phyloP scores from a whole-genome alignment of 2,888 invertebrate genomes.

The Polyommatus icarus region DNA sequence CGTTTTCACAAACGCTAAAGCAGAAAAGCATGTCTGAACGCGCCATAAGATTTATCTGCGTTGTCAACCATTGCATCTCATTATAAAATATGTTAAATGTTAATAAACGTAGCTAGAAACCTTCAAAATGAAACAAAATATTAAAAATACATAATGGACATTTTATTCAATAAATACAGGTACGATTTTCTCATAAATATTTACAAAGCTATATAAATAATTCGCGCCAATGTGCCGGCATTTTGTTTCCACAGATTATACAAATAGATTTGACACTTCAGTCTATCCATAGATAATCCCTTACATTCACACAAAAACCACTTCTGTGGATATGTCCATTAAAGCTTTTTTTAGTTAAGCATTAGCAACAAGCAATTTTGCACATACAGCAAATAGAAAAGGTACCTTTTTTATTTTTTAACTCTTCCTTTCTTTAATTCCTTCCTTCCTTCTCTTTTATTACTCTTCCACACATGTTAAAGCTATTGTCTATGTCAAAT shows the following conservation, averaged over 20 bases:
- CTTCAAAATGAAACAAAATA: slow-evolving; percentile 43
- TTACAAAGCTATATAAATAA: slow-evolving; percentile 62
- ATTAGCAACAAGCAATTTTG: background rate
- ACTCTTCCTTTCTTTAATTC: background rate
- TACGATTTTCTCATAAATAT: slow-evolving; percentile 64
- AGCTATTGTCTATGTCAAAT: background rate
- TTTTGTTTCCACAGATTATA: background rate
- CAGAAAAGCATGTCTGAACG: too few relatives aligned
- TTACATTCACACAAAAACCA: background rate
- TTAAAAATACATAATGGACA: slow-evolving; percentile 68
- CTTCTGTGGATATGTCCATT: background rate
- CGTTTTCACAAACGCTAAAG: too few relatives aligned
- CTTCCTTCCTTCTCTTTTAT: background rate
- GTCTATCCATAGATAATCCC: slow-evolving; percentile 36
- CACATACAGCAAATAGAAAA: background rate
- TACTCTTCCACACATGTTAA: background rate
- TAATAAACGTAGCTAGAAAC: background rate
- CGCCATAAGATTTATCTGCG: too few relatives aligned
- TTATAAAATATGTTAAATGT: background rate
- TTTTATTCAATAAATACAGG: slow-evolving; percentile 72
- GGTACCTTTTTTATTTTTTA: background rate
- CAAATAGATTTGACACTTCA: slow-evolving; percentile 16
- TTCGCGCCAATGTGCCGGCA: background rate
- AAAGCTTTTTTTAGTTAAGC: background rate
- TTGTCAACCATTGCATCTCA: too few relatives aligned